Evolutionary conservation across 2,888 invertebrate species (phyloP), one percentile per base, ranked within the genome.

Genomic region (Abrostola tripartita): DNA sequence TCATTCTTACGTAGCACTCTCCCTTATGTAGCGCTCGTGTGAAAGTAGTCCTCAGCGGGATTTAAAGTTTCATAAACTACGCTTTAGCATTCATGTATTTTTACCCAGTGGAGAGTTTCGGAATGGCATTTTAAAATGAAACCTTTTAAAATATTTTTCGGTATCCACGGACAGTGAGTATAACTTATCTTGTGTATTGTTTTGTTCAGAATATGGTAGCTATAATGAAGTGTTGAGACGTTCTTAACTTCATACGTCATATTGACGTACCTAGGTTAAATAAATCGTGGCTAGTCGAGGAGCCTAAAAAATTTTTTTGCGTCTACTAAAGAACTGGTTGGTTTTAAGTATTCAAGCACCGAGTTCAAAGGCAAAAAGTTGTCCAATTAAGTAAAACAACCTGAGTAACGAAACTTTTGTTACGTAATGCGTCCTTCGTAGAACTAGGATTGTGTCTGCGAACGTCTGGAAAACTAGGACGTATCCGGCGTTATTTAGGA

Each of bases 371-470:
- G 62, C 61, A 81, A 73, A 74, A 81, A 79, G 61, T 76, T 71
- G 74, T 81, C 61, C 79, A 79, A 79, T 79, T 76, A 79, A 78
- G 56, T 68, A 55, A 71, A 81, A 68, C 65, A 68, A 63, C 68
- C 67, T 62, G 56, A 40, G 59, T 58, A 66, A 60, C 57, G 54
- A 67, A 71, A 69, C 64, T 72, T 42, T 44, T 57, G 51, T 61
- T 78, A 61, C 68, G 68, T 74, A 78, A 71, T 61, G 47, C 42
- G 65, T 47, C 79, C 66, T 74, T 70, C 65, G 65, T 67, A 40
- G n/a, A 76, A 61, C 64, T 81, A 68, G 71, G 35, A 61, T 51
- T 71, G 59, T 60, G 36, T 59, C 63, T 52, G 42, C 47, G 5
- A 53, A 24, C 52, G 24, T 52, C 52, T 63, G 40, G 11, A 67